These are phyloP conservation scores for Thaumetopoea pityocampa DNA, from an alignment of 1,140 invertebrate genomes.

Conservation along the genomic window DNA sequence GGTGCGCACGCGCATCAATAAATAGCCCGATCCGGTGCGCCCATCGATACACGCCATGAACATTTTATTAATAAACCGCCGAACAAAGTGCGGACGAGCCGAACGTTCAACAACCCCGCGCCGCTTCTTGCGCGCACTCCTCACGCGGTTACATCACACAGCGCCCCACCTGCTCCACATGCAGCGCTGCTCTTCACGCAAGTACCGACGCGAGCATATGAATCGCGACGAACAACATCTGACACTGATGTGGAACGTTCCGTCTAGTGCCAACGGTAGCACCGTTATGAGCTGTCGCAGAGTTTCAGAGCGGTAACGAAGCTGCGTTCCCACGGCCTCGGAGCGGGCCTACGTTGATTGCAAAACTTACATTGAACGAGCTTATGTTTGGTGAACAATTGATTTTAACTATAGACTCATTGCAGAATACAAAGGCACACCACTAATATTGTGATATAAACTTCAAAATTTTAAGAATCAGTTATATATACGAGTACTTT, in stretches of 20 bases:
- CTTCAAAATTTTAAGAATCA: too few species aligned
- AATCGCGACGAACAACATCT: background rate
- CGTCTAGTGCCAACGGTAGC: conserved; percentile 23
- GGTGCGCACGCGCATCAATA: conserved; percentile 54
- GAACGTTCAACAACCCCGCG: conserved; percentile 61
- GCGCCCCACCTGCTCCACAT: conserved; percentile 19
- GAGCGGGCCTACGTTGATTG: conserved; percentile 31
- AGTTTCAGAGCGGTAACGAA: conserved; percentile 11
- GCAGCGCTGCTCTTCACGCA: conserved; percentile 7
- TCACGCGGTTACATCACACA: conserved; percentile 34
- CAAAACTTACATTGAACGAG: conserved; percentile 35
- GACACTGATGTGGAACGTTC: conserved; percentile 11
- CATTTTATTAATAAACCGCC: conserved; percentile 69
- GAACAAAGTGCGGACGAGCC: conserved; percentile 33
- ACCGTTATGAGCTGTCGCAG: conserved; percentile 47
- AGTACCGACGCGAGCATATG: background rate
- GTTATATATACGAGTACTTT: too few species aligned
- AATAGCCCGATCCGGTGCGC: conserved; percentile 51
- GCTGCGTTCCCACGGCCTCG: conserved; percentile 56
- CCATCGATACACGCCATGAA: conserved; percentile 54
- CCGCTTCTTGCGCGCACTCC: conserved; percentile 37
- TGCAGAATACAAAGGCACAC: too few species aligned
- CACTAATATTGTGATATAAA: too few species aligned
- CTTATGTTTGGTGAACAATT: conserved; percentile 12
- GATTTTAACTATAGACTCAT: conserved; percentile 3